Evolutionary conservation across 2,113 vertebrate genomes (phyloP).

Genomic region (Xenopus borealis): DNA sequence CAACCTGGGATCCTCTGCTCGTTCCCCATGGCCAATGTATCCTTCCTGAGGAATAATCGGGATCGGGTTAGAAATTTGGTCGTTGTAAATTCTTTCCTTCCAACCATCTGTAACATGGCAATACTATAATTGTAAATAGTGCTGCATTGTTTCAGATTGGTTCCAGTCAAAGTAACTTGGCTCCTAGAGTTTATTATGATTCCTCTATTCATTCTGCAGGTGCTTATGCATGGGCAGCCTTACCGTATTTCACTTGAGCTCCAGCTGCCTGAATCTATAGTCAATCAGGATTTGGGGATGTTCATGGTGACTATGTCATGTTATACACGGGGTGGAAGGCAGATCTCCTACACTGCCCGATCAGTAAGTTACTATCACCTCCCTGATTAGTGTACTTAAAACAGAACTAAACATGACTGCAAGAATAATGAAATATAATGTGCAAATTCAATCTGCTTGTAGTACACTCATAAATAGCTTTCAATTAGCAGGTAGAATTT

Average conservation of each 20-base stretch:
- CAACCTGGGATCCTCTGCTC: slow-evolving; percentile 65
- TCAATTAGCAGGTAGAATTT: too few relatives aligned
- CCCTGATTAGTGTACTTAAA: too few relatives aligned
- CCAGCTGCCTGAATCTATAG: slow-evolving; percentile 79
- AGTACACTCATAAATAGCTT: too few relatives aligned
- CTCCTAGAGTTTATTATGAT: too few relatives aligned
- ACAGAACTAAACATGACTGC: too few relatives aligned
- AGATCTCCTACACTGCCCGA: slow-evolving; percentile 66
- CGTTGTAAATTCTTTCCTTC: too few relatives aligned
- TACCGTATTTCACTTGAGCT: slow-evolving; percentile 77
- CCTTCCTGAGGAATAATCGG: slow-evolving; percentile 71
- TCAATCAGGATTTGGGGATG: slow-evolving; percentile 83
- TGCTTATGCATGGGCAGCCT: slow-evolving; percentile 77
- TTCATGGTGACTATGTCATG: slow-evolving; percentile 81
- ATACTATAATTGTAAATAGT: too few relatives aligned
- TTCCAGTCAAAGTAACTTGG: too few relatives aligned
- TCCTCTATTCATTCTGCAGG: slow-evolving; percentile 54
- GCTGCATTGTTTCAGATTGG: too few relatives aligned
- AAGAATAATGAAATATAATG: too few relatives aligned
- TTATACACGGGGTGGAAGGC: slow-evolving; percentile 71
- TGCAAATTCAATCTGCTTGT: too few relatives aligned
- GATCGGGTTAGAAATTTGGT: slow-evolving; percentile 65
- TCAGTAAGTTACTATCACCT: slow-evolving; percentile 63
- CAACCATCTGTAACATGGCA: too few relatives aligned
- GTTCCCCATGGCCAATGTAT: slow-evolving; percentile 81